Evolutionary conservation across 2,113 vertebrate genomes (phyloP).

Genomic region (Lethenteron reissneri): DNA sequence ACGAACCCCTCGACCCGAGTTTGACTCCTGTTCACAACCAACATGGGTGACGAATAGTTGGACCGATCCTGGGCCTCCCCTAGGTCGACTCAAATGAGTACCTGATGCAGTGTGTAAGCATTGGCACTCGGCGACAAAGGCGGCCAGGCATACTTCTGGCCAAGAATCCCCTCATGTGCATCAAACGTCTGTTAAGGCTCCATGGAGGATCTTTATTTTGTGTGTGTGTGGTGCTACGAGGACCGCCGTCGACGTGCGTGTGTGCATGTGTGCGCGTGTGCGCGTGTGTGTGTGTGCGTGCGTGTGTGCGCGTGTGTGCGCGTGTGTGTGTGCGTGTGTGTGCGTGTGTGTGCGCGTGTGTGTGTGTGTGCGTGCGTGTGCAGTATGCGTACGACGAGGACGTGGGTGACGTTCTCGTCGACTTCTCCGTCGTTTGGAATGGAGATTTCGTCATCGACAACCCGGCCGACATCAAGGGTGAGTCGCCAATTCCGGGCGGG

Average conservation of each 20-base stretch:
- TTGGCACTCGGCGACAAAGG: too few relatives aligned
- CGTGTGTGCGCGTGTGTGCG: not conserved
- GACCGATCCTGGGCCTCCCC: too few relatives aligned
- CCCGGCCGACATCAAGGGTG: constrained; percentile 82
- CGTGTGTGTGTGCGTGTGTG: too few relatives aligned
- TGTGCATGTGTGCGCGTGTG: not conserved
- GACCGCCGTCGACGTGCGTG: not conserved
- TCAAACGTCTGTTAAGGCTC: too few relatives aligned
- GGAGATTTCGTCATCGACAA: constrained; percentile 93
- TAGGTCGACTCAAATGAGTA: too few relatives aligned
- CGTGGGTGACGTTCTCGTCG: constrained; percentile 82
- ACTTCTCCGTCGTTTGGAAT: constrained; percentile 87
- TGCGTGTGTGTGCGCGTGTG: not conserved
- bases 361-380: not conserved
- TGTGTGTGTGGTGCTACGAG: not conserved
- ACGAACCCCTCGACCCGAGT: too few relatives aligned
- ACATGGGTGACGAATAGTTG: too few relatives aligned
- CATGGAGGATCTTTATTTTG: too few relatives aligned
- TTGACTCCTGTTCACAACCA: too few relatives aligned
- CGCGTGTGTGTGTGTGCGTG: not conserved
- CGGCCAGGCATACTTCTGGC: too few relatives aligned
- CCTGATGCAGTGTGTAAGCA: too few relatives aligned
- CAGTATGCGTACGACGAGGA: constrained; percentile 82
- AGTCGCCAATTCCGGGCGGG: constrained; percentile 10
- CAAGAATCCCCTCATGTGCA: too few relatives aligned